Evolutionary conservation across 2,113 vertebrate genomes (phyloP).

Genomic region (Chaenogobius annularis): DNA sequence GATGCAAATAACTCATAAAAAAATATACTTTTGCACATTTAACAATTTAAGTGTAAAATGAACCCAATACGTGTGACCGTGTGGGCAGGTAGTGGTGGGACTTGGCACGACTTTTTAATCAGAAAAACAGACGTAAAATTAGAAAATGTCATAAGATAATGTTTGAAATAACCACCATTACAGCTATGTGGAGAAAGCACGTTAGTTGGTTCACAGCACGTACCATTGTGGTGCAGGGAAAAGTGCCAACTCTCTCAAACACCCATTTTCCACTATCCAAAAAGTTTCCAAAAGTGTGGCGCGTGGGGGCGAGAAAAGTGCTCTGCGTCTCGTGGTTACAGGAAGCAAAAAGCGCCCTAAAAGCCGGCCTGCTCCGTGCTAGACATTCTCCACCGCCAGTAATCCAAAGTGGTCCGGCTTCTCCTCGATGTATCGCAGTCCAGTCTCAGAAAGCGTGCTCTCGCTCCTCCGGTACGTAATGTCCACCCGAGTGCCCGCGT

Average conservation of each 20-base stretch:
- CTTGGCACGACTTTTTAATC: slow-evolving; percentile 29
- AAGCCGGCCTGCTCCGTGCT: slow-evolving; percentile 61
- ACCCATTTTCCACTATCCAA: slow-evolving; percentile 80
- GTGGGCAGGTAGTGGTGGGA: slow-evolving; percentile 50
- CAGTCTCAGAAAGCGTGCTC: not conserved
- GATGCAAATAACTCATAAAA: slow-evolving; percentile 8
- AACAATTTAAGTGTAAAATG: slow-evolving; percentile 3
- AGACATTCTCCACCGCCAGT: slow-evolving; percentile 52
- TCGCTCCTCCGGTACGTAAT: slow-evolving; percentile 8
- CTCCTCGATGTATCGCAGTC: slow-evolving; percentile 18
- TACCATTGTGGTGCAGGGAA: slow-evolving; percentile 82
- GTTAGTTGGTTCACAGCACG: slow-evolving; percentile 81
- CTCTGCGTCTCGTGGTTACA: slow-evolving; percentile 69
- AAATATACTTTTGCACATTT: not conserved
- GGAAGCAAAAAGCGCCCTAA: slow-evolving; percentile 70
- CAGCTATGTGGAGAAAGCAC: slow-evolving; percentile 59
- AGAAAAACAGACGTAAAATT: slow-evolving; percentile 21
- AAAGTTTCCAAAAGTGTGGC: slow-evolving; percentile 70
- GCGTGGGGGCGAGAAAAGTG: slow-evolving; percentile 60
- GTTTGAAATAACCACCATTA: slow-evolving; percentile 33
- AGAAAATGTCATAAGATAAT: slow-evolving; percentile 17
- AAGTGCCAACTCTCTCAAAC: slow-evolving; percentile 80
- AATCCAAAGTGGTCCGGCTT: slow-evolving; percentile 59
- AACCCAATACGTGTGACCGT: slow-evolving; percentile 20
- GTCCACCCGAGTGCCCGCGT: slow-evolving; percentile 8